Percentiles rank a stretch among this genome's conserved stretches.
Evolutionary conservation across 2,113 vertebrate species (phyloP).

Genomic region (Pelvicachromis taeniatus): DNA sequence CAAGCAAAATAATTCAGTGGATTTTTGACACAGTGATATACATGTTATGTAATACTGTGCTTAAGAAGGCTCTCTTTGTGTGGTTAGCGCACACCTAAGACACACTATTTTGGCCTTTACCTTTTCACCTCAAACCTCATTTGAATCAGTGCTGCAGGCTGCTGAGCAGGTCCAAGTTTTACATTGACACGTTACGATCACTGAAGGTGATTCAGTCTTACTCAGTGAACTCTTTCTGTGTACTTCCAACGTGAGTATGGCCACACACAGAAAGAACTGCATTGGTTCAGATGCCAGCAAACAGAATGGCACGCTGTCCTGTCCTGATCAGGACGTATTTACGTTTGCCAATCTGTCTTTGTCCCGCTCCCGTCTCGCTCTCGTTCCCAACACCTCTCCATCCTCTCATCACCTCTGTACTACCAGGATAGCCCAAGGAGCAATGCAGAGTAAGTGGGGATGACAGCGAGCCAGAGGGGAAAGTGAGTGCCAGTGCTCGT

Average conservation of each 20-base stretch:
- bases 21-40: neutral
- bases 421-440: constrained; percentile 20
- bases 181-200: neutral
- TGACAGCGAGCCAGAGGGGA: constrained; percentile 20
- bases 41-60: neutral
- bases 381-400: constrained; percentile 23
- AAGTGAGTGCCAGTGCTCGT: neutral
- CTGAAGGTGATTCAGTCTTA: neutral
- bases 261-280: neutral
- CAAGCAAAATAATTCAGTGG: neutral
- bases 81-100: neutral
- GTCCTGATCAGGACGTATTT: neutral
- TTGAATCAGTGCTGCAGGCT: neutral
- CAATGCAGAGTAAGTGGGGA: constrained; percentile 10
- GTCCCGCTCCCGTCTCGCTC: neutral
- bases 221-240: neutral
- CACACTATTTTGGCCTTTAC: neutral
- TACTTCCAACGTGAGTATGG: neutral
- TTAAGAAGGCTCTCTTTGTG: neutral
- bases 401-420: constrained; percentile 42
- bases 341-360: neutral
- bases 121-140: neutral
- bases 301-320: constrained; percentile 21
- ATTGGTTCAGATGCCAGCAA: neutral
- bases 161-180: neutral